phyloP scores from a whole-genome alignment of 2,113 vertebrate genomes.

The Gorilla gorilla region DNA sequence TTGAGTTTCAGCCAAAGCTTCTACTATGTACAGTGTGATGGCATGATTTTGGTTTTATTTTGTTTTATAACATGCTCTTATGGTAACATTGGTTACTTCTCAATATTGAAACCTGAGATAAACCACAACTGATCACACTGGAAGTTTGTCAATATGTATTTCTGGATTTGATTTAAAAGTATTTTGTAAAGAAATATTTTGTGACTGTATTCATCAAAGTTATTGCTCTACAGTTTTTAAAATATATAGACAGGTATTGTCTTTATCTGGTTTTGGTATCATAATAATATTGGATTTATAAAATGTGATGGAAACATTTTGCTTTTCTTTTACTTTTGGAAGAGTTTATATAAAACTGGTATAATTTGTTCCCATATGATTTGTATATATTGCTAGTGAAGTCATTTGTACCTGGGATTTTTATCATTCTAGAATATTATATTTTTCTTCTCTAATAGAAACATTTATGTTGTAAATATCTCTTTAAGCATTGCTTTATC shows the following conservation, averaged over 20 bases:
- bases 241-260: not conserved
- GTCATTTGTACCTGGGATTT: too few species aligned
- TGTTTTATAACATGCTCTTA: not conserved
- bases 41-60: not conserved
- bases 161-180: not conserved
- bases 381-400: too few species aligned
- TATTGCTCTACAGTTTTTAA: not conserved
- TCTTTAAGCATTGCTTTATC: too few species aligned
- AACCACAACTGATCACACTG: not conserved
- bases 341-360: too few species aligned
- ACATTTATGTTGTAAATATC: too few species aligned
- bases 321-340: too few species aligned
- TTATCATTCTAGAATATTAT: too few species aligned
- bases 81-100: not conserved
- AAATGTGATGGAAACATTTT: too few species aligned
- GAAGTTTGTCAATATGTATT: not conserved
- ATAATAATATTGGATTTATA: too few species aligned
- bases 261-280: too few species aligned
- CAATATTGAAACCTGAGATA: not conserved
- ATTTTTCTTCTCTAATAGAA: too few species aligned
- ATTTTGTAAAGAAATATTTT: not conserved
- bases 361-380: too few species aligned
- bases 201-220: not conserved
- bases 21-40: not conserved
- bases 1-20: not conserved